These are phyloP conservation scores for Mirza zaza DNA, from an alignment of 2,113 vertebrate species.

Conservation along the genomic window DNA sequence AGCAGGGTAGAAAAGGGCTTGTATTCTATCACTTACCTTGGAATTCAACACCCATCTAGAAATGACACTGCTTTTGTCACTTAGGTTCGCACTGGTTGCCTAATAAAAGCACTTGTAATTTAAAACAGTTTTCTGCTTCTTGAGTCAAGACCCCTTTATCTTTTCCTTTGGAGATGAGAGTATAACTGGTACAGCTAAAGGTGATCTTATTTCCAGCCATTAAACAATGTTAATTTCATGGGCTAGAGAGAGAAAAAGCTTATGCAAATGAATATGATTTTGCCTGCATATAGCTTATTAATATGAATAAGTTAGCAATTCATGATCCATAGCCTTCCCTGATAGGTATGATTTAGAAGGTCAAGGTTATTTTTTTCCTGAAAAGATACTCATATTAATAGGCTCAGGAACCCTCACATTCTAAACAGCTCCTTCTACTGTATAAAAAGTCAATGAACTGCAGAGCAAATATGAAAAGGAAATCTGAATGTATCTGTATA, in stretches of 20 bases:
- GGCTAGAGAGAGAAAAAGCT: constrained; percentile 62
- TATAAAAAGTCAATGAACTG: constrained; percentile 30
- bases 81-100: neutral
- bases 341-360: constrained; percentile 48
- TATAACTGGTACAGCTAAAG: constrained; percentile 49
- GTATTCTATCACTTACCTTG: neutral
- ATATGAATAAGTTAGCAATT: constrained; percentile 63
- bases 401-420: neutral
- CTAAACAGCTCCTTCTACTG: neutral
- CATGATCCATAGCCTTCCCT: constrained; percentile 24
- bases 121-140: constrained; percentile 55
- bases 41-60: neutral
- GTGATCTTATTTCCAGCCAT: constrained; percentile 70
- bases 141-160: constrained; percentile 62
- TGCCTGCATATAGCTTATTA: constrained; percentile 52
- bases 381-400: constrained; percentile 44
- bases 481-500: neutral
- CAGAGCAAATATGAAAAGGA: constrained; percentile 2
- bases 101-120: constrained; percentile 51
- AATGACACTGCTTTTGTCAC: neutral
- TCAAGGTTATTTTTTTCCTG: constrained; percentile 57
- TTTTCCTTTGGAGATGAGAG: constrained; percentile 47
- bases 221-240: constrained; percentile 78
- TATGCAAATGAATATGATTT: constrained; percentile 69
- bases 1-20: neutral